phyloP scores from a whole-genome alignment of 2,797 vertebrate genomes.

The Spinibarbus caldwelli region DNA sequence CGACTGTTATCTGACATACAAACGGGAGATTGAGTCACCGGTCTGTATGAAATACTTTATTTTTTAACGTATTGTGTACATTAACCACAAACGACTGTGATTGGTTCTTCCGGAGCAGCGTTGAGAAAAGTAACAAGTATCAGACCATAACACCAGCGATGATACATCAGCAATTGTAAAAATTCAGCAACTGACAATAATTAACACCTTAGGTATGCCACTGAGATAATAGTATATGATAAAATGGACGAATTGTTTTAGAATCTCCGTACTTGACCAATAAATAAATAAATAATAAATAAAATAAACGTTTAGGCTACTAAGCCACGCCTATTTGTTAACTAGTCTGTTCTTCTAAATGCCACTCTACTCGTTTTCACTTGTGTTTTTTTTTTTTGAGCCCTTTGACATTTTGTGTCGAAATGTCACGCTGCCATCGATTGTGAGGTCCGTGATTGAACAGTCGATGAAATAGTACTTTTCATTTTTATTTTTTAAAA shows the following conservation, averaged over 20 bases:
- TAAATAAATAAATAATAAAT: too few species aligned
- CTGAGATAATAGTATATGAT: background rate
- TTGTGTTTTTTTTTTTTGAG: background rate
- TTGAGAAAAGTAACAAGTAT: background rate
- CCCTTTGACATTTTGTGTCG: background rate
- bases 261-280: background rate
- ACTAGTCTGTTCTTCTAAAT: background rate
- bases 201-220: background rate
- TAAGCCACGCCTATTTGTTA: background rate
- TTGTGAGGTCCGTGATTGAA: background rate
- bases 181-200: background rate
- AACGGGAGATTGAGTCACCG: background rate
- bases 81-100: background rate
- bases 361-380: background rate
- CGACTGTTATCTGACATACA: background rate
- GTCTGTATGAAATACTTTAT: background rate
- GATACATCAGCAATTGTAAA: background rate
- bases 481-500: background rate
- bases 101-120: background rate
- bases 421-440: background rate
- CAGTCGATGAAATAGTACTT: background rate
- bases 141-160: background rate
- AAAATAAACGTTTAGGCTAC: too few species aligned
- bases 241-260: background rate
- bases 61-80: fast-evolving